Evolutionary conservation across 1,140 invertebrate species (phyloP).

Genomic region (Rhopalosiphum maidis): DNA sequence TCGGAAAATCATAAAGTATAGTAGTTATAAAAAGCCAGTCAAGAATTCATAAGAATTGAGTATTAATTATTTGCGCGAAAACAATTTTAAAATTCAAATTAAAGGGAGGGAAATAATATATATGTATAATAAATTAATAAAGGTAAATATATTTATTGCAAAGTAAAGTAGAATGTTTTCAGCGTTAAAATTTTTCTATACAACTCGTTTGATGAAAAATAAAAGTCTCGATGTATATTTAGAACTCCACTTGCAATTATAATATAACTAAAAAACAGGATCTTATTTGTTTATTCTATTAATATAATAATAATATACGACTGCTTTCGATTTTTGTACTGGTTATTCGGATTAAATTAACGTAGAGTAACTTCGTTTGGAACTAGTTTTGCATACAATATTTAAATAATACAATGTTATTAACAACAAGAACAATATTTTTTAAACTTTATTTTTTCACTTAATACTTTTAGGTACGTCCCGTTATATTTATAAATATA

Average conservation of each 20-base stretch:
- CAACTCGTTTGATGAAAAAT: background rate
- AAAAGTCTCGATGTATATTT: background rate
- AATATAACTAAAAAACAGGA: background rate
- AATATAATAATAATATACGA: background rate
- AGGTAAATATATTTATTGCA: background rate
- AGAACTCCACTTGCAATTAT: background rate
- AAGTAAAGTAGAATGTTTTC: background rate
- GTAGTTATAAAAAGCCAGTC: too few species aligned
- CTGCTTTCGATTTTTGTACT: background rate
- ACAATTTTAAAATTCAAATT: too few species aligned
- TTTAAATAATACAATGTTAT: background rate
- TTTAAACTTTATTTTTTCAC: background rate
- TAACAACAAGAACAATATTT: background rate
- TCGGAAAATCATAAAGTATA: too few species aligned
- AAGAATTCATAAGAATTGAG: too few species aligned
- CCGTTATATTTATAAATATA: background rate
- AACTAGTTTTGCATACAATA: background rate
- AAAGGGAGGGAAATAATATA: too few species aligned
- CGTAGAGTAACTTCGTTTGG: background rate
- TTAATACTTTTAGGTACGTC: background rate
- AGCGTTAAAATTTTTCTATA: background rate
- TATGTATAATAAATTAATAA: too few species aligned
- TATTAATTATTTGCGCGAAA: too few species aligned
- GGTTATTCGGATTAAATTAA: background rate
- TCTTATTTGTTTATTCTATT: background rate